These are phyloP conservation scores for Diaperis boleti DNA, from an alignment of 2,888 invertebrate genomes.

Conservation along the genomic window DNA sequence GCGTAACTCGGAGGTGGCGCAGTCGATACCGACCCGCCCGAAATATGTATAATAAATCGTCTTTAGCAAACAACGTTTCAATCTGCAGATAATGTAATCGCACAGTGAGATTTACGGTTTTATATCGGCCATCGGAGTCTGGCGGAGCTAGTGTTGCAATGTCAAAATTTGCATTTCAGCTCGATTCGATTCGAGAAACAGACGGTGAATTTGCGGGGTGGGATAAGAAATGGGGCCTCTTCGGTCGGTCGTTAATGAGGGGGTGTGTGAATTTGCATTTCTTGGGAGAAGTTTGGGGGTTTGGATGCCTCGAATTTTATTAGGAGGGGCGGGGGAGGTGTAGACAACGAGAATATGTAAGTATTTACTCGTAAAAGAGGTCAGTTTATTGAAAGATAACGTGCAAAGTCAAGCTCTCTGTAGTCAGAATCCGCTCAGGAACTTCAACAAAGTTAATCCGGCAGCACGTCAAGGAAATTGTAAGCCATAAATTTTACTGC, in stretches of 20 bases:
- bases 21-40: conserved; percentile 8
- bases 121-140: conserved; percentile 1
- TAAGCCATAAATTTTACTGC: not conserved
- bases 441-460: not conserved
- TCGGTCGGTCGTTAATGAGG: conserved; percentile 6
- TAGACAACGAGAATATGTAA: too few species aligned
- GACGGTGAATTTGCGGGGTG: not conserved
- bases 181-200: conserved; percentile 6
- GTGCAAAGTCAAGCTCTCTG: too few species aligned
- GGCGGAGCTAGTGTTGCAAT: conserved; percentile 9
- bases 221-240: not conserved
- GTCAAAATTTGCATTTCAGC: conserved; percentile 25
- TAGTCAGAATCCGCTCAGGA: too few species aligned
- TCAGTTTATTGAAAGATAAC: too few species aligned
- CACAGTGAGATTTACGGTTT: conserved; percentile 24
- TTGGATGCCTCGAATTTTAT: not conserved
- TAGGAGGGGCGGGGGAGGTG: too few species aligned
- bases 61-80: conserved; percentile 24
- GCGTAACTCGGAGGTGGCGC: conserved; percentile 8
- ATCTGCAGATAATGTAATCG: conserved; percentile 12
- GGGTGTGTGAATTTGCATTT: conserved; percentile 6
- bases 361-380: too few species aligned
- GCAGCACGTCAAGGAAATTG: not conserved
- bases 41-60: conserved; percentile 27
- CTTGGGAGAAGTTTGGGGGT: not conserved